Evolutionary conservation across 2,113 vertebrate species (phyloP).

Genomic region (Albula goreensis): DNA sequence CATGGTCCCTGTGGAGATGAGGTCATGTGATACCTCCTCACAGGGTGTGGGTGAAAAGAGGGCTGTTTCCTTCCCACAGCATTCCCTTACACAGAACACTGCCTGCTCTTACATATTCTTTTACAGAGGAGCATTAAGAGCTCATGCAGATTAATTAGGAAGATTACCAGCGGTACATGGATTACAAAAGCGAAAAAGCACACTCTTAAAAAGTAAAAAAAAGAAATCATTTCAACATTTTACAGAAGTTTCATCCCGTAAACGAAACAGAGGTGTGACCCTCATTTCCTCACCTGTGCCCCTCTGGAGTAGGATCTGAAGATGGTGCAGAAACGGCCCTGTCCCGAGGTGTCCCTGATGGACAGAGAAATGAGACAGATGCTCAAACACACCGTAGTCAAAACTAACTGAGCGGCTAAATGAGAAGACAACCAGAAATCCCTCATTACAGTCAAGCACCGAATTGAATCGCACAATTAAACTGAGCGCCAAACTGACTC

Average conservation of each 20-base stretch:
- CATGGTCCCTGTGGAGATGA: constrained; percentile 14
- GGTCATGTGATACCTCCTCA: neutral
- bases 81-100: too few relatives aligned
- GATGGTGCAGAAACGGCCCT: constrained; percentile 97
- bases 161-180: neutral
- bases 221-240: neutral
- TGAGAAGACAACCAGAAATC: too few relatives aligned
- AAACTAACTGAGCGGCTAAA: too few relatives aligned
- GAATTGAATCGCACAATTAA: neutral
- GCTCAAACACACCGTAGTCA: neutral
- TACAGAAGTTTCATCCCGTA: neutral
- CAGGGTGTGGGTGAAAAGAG: neutral
- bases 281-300: constrained; percentile 82
- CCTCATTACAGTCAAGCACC: too few relatives aligned
- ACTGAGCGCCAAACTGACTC: neutral
- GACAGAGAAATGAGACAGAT: constrained; percentile 41
- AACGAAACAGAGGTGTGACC: neutral
- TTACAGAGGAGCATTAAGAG: neutral
- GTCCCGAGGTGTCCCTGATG: constrained; percentile 95
- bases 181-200: too few relatives aligned
- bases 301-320: constrained; percentile 97
- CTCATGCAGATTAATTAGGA: neutral
- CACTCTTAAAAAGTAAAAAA: too few relatives aligned
- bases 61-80: constrained; percentile 12
- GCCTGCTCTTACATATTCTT: neutral